These are phyloP conservation scores for Hirtodrosophila duncani DNA, from an alignment of 2,888 invertebrate species.

Conservation along the genomic window DNA sequence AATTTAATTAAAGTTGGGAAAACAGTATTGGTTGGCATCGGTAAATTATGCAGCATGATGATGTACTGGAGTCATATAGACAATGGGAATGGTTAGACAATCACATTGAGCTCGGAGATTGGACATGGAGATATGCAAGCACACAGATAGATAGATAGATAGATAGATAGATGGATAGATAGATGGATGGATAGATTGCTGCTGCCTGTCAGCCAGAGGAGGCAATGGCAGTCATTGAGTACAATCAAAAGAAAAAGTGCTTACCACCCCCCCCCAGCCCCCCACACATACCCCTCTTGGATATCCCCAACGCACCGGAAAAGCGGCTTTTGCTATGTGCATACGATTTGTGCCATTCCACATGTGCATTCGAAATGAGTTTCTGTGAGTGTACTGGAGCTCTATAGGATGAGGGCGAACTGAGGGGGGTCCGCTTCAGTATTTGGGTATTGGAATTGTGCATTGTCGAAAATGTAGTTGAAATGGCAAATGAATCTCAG, in stretches of 20 bases:
- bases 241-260: constrained; percentile 22
- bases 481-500: constrained; percentile 62
- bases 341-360: constrained; percentile 12
- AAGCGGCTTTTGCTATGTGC: constrained; percentile 27
- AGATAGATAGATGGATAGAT: constrained; percentile 20
- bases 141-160: constrained; percentile 39
- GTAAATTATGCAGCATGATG: constrained; percentile 67
- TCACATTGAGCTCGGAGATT: too few relatives aligned
- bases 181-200: constrained; percentile 27
- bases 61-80: constrained; percentile 33
- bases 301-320: constrained; percentile 18
- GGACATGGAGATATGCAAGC: too few relatives aligned
- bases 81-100: constrained; percentile 32
- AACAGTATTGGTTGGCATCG: constrained; percentile 63
- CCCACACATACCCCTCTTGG: background rate
- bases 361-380: background rate
- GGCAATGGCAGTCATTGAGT: background rate
- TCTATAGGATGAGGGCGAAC: constrained; percentile 2
- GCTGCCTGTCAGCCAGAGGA: constrained; percentile 6
- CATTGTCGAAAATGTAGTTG: constrained; percentile 38
- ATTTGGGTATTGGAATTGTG: constrained; percentile 26
- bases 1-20: constrained; percentile 67
- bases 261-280: too few relatives aligned
- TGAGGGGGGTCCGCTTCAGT: constrained; percentile 46
- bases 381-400: background rate